Evolutionary conservation across 1,140 invertebrate genomes (phyloP).

Genomic region (Brachionus rubens): DNA sequence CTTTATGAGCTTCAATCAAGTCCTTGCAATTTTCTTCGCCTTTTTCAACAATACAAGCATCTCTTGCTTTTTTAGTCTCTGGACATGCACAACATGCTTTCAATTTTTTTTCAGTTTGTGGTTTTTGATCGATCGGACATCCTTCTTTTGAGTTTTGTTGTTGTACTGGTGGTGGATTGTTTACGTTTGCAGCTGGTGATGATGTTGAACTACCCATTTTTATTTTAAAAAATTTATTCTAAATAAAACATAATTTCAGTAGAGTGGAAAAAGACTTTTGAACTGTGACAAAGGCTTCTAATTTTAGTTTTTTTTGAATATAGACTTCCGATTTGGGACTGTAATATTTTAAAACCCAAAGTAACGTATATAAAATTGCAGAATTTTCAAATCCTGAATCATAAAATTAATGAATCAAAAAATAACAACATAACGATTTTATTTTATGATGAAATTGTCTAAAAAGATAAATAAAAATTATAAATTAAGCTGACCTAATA

Average conservation of each 20-base stretch:
- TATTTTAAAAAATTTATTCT: background rate
- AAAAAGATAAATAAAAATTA: too few relatives aligned
- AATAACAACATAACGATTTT: too few relatives aligned
- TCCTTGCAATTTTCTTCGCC: conserved; percentile 86
- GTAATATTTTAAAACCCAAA: too few relatives aligned
- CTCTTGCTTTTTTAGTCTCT: conserved; percentile 84
- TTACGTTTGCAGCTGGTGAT: background rate
- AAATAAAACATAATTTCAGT: background rate
- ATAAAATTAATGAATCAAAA: too few relatives aligned
- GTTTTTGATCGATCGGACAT: conserved; percentile 30
- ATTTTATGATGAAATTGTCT: too few relatives aligned
- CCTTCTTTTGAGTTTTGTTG: background rate
- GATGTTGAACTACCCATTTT: conserved; percentile 22
- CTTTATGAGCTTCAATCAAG: conserved; percentile 90
- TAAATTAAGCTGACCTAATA: too few relatives aligned
- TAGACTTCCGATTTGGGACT: too few relatives aligned
- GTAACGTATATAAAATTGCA: too few relatives aligned
- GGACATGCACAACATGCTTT: conserved; percentile 91
- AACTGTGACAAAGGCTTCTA: too few relatives aligned
- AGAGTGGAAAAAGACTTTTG: background rate
- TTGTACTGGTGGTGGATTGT: background rate
- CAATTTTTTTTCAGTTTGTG: background rate
- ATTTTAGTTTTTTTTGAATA: too few relatives aligned
- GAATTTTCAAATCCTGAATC: too few relatives aligned
- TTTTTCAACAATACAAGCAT: conserved; percentile 84